Evolutionary conservation across 2,113 vertebrate genomes (phyloP), one percentile per base, ranked within the genome.

Genomic region (Kryptolebias marmoratus): DNA sequence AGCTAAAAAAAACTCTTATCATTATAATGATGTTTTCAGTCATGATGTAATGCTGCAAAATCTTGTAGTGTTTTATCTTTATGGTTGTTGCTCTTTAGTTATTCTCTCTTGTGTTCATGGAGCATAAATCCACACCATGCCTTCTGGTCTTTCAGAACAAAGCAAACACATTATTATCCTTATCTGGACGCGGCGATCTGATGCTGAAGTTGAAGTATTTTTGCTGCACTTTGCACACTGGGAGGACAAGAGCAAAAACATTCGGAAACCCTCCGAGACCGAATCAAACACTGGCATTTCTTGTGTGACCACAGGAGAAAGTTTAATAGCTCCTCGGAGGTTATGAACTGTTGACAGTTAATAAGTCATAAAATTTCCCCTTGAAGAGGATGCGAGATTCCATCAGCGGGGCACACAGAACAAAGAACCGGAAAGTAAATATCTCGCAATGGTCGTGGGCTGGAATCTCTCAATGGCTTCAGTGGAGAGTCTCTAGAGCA

Each of bases 321-420:
- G 94, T 93, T 95, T 96, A 96, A 98, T 96, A 95, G 95, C 94
- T 94, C 96, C 95, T 95, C 89, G 91, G 95, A 95, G 96, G 95
- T 96, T 98, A 95, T 96, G 95, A 98, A 97, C 96, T 96, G 96
- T 96, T 97, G 95, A 96, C 95, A 96, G 96, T 97, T 99, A 98
- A 96, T 97, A 97, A 96, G 95, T 97, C 96, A 96, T 95, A 97
- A 96, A 97, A 96, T 96, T 94, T 93, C 93, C 94, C 94, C 93
- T 95, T 95, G 92, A 96, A 96, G 93, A 95, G 94, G 94, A 96
- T 95, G 93, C 91, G 83, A 95, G 95, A 96, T 97, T 96, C 94
- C 95, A 96, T 96, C 96, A 94, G 93, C 93, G 93, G 94, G 93
- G 94, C 90, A 94, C 92, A 82, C 92, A 94, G 94, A 94, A 96